Evolutionary conservation across 2,888 invertebrate species (phyloP).

Genomic region (Drosophila lacicola): DNA sequence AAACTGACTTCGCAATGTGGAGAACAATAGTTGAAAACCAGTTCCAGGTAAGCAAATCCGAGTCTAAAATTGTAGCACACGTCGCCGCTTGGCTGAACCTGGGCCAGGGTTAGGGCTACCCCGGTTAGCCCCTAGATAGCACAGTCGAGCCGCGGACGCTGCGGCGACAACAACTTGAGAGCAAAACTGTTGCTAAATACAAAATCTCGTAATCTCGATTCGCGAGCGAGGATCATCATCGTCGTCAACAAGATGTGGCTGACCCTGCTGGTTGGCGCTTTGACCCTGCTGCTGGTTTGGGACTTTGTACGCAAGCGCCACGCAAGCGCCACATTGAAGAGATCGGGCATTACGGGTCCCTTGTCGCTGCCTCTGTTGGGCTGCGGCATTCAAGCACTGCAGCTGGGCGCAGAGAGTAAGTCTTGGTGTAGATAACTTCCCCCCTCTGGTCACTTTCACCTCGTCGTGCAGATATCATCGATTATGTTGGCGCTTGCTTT

Average conservation of each 20-base stretch:
- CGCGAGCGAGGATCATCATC: neutral
- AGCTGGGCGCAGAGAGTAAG: slow-evolving; percentile 67
- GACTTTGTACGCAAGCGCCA: slow-evolving; percentile 60
- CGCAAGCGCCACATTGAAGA: slow-evolving; percentile 34
- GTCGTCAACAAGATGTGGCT: slow-evolving; percentile 66
- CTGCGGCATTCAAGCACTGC: slow-evolving; percentile 56
- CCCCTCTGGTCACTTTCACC: slow-evolving; percentile 11
- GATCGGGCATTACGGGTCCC: slow-evolving; percentile 62
- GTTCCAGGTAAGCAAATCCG: slow-evolving; percentile 37
- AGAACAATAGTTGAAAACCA: slow-evolving; percentile 36
- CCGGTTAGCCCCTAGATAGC: slow-evolving; percentile 16
- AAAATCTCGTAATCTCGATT: neutral
- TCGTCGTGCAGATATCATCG: slow-evolving; percentile 47
- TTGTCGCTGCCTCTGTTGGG: slow-evolving; percentile 60
- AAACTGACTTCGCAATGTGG: neutral
- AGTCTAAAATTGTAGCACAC: slow-evolving; percentile 27
- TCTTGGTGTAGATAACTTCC: neutral
- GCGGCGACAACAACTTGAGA: slow-evolving; percentile 42
- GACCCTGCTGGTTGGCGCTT: slow-evolving; percentile 44
- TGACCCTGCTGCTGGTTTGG: slow-evolving; percentile 63
- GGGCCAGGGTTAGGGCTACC: slow-evolving; percentile 24
- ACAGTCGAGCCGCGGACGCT: slow-evolving; percentile 47
- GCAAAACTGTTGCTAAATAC: slow-evolving; percentile 5
- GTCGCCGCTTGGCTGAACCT: slow-evolving; percentile 47
- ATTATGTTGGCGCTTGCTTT: slow-evolving; percentile 43